Conservation (phyloP, 2,888 invertebrate genomes). For the Caenorhabditis becei region DNA sequence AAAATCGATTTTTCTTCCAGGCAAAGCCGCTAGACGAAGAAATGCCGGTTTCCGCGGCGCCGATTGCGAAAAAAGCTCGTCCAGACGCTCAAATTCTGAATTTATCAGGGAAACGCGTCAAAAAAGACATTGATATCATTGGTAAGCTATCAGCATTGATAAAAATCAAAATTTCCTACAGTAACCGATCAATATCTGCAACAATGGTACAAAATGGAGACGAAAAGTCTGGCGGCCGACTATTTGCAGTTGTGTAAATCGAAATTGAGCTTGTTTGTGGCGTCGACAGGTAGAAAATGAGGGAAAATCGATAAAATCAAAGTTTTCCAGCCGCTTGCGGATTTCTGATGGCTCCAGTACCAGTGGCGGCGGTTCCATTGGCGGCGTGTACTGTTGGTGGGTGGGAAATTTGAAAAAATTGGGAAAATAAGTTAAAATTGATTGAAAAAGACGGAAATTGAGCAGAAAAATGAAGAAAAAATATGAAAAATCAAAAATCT, state of each 20-base stretch:
- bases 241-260: slow-evolving; percentile 79
- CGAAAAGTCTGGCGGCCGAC: slow-evolving; percentile 72
- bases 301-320: neutral
- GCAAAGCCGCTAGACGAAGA: slow-evolving; percentile 63
- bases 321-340: slow-evolving; percentile 64
- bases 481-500: too few relatives aligned
- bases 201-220: slow-evolving; percentile 78
- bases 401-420: neutral
- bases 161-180: slow-evolving; percentile 22
- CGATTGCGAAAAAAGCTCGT: slow-evolving; percentile 5
- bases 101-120: slow-evolving; percentile 47
- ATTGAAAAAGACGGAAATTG: too few relatives aligned
- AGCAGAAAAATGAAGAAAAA: too few relatives aligned
- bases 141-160: slow-evolving; percentile 21
- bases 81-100: slow-evolving; percentile 50
- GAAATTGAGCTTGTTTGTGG: slow-evolving; percentile 78
- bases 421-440: neutral
- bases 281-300: slow-evolving; percentile 71
- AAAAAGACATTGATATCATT: slow-evolving; percentile 66
- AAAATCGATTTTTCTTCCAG: slow-evolving; percentile 23
- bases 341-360: slow-evolving; percentile 75
- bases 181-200: slow-evolving; percentile 66
- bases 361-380: slow-evolving; percentile 65
- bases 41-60: slow-evolving; percentile 9
- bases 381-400: slow-evolving; percentile 58